Evolutionary conservation across 2,113 vertebrate species (phyloP), one percentile per base, ranked within the genome.

Genomic region (Salvelinus fontinalis): DNA sequence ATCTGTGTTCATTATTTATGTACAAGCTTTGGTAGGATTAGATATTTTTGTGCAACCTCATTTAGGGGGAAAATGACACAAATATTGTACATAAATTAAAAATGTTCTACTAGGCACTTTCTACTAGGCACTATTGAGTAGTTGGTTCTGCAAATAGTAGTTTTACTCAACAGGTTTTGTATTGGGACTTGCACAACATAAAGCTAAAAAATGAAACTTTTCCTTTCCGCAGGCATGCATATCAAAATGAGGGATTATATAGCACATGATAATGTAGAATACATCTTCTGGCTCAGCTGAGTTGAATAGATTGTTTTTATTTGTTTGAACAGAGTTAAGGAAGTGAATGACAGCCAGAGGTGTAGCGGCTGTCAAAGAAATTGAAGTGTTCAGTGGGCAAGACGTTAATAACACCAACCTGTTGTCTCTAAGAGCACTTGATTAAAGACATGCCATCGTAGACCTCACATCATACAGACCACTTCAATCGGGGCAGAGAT

Each of bases 381-480:
- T 88, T 77, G 84, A 91, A 84, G 86, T 82, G 81, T 74, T 88
- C 78, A 87, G 81, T 77, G 84, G 75, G 31, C 71, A 84, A 73
- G 9, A 64, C 11, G 26, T 68, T 44, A 44, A 83, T 79, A 85
- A 83, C 72, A 78, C 77, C 54, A 71, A 73, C 71, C 89, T 92
- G 91, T 91, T 90, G 81, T 68, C 66, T 11, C 3, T 14, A 73
- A 74, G 82, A 92, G 83, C 82, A 89, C 93, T 91, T 92, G 90
- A 93, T 93, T 92, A 91, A 81, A 89, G 75, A 70, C 51, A n/a
- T 87, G 80, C 75, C 78, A 77, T 75, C 39, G 27, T 57, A 31
- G 78, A 79, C 74, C 79, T 82, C 69, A 67, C 72, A 64, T 57
- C 67, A 81, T 75, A 83, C 78, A 80, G 66, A 51, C 73, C 67